Evolutionary conservation across 2,888 invertebrate species (phyloP).

Genomic region (Pyrochroa serraticornis): DNA sequence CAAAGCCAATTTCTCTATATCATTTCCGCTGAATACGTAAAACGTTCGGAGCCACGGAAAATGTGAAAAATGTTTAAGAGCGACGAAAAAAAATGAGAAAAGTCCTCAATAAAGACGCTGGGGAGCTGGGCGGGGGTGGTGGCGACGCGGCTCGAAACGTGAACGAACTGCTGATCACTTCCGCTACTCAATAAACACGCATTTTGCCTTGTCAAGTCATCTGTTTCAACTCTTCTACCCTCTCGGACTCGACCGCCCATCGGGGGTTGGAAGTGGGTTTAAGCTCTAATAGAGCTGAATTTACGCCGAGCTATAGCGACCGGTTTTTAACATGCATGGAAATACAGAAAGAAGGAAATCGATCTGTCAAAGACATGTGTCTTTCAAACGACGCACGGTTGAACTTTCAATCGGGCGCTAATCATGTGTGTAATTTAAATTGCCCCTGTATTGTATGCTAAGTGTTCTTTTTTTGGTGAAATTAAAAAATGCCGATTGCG

Average conservation of each 20-base stretch:
- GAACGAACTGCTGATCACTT: slow-evolving; percentile 33
- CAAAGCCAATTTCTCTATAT: slow-evolving; percentile 37
- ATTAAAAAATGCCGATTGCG: no score
- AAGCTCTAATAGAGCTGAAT: no score
- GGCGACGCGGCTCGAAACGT: slow-evolving; percentile 33
- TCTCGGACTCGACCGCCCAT: slow-evolving; percentile 5
- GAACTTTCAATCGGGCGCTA: slow-evolving; percentile 45
- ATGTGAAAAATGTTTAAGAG: slow-evolving; percentile 39
- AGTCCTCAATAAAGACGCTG: slow-evolving; percentile 35
- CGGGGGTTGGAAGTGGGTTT: no score
- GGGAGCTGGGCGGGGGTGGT: slow-evolving; percentile 17
- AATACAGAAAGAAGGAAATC: slow-evolving; percentile 31
- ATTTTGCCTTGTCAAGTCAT: slow-evolving; percentile 35
- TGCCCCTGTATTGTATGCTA: slow-evolving; percentile 17
- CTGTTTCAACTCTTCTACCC: slow-evolving; percentile 24
- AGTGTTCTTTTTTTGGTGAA: no score
- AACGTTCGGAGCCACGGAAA: slow-evolving; percentile 32
- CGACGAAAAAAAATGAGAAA: slow-evolving; percentile 30
- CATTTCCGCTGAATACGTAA: slow-evolving; percentile 35
- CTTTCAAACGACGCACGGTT: slow-evolving; percentile 40
- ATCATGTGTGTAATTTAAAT: slow-evolving; percentile 48
- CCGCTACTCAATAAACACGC: slow-evolving; percentile 36
- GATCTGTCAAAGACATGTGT: slow-evolving; percentile 44
- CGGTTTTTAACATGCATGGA: slow-evolving; percentile 22
- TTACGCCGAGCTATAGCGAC: no score